Percentiles rank a stretch among this genome's conserved stretches.
These are phyloP conservation scores for human DNA, from an alignment of 2,113 vertebrate species.

Conservation along the genomic window GRCh38 chr7:8567001-8567500, in stretches of 20 bases:
- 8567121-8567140: background rate
- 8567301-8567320: background rate
- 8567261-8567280: background rate
- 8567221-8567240: conserved; percentile 22
- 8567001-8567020: background rate
- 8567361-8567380: background rate
- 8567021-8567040: background rate
- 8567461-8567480: background rate
- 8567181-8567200: background rate
- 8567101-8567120: background rate
- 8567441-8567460: background rate
- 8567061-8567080: background rate
- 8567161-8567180: background rate
- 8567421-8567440: background rate
- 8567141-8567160: background rate
- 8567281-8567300: background rate
- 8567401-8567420: background rate
- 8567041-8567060: background rate
- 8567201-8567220: background rate
- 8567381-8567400: background rate
- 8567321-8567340: background rate
- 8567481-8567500: background rate
- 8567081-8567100: background rate
- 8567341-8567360: background rate
- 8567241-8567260: background rate